These are phyloP conservation scores for Apamea sordens DNA, from an alignment of 2,888 invertebrate species.

Conservation along the genomic window DNA sequence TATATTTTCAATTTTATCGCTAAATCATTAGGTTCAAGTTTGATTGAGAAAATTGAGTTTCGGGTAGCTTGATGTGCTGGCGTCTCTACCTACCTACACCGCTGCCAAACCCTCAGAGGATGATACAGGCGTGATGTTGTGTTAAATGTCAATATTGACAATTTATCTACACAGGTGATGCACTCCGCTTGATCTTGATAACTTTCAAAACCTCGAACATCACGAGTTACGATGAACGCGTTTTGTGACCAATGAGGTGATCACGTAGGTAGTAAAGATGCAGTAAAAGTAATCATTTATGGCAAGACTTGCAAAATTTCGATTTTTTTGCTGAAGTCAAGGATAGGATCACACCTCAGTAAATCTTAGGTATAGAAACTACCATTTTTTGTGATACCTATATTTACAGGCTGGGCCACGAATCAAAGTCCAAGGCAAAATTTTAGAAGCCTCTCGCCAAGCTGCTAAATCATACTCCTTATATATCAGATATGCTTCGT, in stretches of 20 bases:
- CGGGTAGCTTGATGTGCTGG: too few species aligned
- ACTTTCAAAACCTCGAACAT: constrained; percentile 16
- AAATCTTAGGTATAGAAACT: neutral
- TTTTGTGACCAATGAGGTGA: constrained; percentile 24
- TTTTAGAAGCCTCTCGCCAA: neutral
- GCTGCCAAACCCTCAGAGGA: neutral
- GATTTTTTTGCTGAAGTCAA: constrained; percentile 9
- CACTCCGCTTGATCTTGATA: constrained; percentile 15
- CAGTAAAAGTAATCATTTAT: neutral
- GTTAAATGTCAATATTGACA: neutral
- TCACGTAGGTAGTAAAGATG: constrained; percentile 25
- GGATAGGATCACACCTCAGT: neutral
- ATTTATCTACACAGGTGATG: constrained; percentile 11
- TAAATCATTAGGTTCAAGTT: too few species aligned
- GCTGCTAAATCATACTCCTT: neutral
- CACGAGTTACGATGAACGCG: constrained; percentile 11
- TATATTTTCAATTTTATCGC: too few species aligned
- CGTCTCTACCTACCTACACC: neutral
- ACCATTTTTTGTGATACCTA: neutral
- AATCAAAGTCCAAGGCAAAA: neutral
- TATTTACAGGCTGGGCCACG: neutral
- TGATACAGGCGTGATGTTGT: neutral
- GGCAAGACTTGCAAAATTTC: constrained; percentile 13
- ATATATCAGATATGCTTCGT: neutral
- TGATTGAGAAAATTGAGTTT: too few species aligned